These are phyloP conservation scores for Labrus mixtus DNA, from an alignment of 2,113 vertebrate genomes.

Conservation along the genomic window DNA sequence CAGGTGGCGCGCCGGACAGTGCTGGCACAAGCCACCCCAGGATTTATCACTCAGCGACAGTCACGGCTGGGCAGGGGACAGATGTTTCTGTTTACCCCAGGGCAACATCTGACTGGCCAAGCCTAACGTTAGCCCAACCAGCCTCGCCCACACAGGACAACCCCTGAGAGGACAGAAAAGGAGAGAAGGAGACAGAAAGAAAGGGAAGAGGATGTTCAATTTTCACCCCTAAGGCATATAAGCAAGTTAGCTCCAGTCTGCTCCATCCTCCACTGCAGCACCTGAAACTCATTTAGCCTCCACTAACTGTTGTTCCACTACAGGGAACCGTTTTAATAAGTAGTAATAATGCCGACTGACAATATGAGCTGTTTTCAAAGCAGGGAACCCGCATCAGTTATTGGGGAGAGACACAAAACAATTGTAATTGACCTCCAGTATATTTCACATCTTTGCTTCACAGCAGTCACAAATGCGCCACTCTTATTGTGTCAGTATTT, in stretches of 20 bases:
- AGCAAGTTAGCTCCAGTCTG: slow-evolving; percentile 65
- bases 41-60: slow-evolving; percentile 81
- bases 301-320: slow-evolving; percentile 76
- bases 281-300: slow-evolving; percentile 82
- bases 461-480: not conserved
- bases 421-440: slow-evolving; percentile 32
- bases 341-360: slow-evolving; percentile 77
- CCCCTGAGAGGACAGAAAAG: slow-evolving; percentile 32
- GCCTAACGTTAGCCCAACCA: slow-evolving; percentile 65
- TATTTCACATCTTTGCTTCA: slow-evolving; percentile 21
- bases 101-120: slow-evolving; percentile 77
- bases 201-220: slow-evolving; percentile 57
- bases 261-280: slow-evolving; percentile 70
- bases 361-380: slow-evolving; percentile 73
- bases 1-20: slow-evolving; percentile 78
- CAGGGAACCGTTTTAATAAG: slow-evolving; percentile 82
- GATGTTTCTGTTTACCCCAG: slow-evolving; percentile 83
- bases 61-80: slow-evolving; percentile 79
- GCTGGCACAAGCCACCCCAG: slow-evolving; percentile 75
- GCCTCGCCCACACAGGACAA: slow-evolving; percentile 48
- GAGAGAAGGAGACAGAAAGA: slow-evolving; percentile 27
- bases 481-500: slow-evolving; percentile 11
- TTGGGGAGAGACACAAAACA: slow-evolving; percentile 60
- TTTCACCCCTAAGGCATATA: slow-evolving; percentile 62
- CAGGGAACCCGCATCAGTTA: slow-evolving; percentile 61